A percentile compares a stretch with the other conserved stretches of the same genome.
Evolutionary conservation across 1,140 invertebrate species (phyloP).

Genomic region (Protaetia brevitarsis): DNA sequence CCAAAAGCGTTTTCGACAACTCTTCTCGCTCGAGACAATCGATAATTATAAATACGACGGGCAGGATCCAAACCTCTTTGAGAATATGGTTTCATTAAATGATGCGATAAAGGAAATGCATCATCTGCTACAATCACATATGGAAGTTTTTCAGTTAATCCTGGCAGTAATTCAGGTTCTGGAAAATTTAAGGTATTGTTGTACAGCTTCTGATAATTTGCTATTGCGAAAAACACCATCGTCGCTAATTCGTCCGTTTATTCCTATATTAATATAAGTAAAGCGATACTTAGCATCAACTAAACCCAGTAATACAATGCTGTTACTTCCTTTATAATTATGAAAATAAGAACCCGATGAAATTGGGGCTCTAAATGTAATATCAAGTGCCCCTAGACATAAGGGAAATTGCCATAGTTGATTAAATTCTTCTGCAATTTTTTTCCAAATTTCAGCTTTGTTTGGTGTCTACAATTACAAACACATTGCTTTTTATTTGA

Average conservation of each 20-base stretch:
- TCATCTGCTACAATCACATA: constrained; percentile 20
- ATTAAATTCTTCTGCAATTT: no score
- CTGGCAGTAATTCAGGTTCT: background rate
- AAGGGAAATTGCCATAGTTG: no score
- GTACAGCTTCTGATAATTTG: background rate
- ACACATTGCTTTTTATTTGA: no score
- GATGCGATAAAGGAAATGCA: constrained; percentile 12
- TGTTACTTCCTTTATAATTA: background rate
- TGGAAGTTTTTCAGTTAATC: background rate
- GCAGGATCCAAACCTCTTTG: background rate
- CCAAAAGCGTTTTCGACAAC: background rate
- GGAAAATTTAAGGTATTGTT: constrained; percentile 13
- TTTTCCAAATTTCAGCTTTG: no score
- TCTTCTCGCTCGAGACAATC: constrained; percentile 6
- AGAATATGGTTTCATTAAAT: constrained; percentile 23
- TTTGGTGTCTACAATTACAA: no score
- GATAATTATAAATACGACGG: constrained; percentile 21
- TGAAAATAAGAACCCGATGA: no score
- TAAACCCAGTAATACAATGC: background rate
- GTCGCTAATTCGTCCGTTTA: constrained; percentile 13
- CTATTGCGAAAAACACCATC: background rate
- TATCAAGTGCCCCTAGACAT: no score
- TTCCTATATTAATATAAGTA: background rate
- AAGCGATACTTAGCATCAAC: background rate
- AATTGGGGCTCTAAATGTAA: no score